These are phyloP conservation scores for Metellina segmentata DNA, from an alignment of 2,888 invertebrate genomes.

Conservation along the genomic window DNA sequence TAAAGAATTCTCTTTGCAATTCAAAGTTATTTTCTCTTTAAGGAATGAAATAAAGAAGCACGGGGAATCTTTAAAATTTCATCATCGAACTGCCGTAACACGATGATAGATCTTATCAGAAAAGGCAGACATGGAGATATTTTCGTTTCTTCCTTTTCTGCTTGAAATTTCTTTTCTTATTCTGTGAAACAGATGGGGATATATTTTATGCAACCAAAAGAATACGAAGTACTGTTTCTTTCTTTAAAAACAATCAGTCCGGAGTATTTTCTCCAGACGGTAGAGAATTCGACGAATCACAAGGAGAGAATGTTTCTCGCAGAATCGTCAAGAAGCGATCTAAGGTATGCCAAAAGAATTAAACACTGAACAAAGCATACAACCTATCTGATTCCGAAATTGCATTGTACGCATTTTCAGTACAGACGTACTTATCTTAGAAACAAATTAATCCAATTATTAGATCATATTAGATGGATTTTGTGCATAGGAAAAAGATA, in stretches of 20 bases:
- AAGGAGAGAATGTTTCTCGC: too few species aligned
- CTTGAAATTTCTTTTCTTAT: not conserved
- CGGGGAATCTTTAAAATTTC: not conserved
- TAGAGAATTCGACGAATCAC: not conserved
- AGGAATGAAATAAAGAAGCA: not conserved
- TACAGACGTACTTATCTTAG: too few species aligned
- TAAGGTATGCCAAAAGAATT: too few species aligned
- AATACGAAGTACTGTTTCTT: not conserved
- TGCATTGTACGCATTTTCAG: too few species aligned
- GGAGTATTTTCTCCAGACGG: not conserved
- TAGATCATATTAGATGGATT: too few species aligned
- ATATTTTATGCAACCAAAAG: not conserved
- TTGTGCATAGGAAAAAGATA: too few species aligned
- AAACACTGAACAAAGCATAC: too few species aligned
- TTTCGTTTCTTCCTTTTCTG: not conserved
- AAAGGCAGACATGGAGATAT: not conserved
- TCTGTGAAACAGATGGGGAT: not conserved
- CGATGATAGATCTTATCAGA: not conserved
- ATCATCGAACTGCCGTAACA: not conserved
- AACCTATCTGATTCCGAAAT: too few species aligned
- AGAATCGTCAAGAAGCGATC: too few species aligned
- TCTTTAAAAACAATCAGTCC: not conserved
- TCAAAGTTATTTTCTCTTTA: conserved; percentile 1
- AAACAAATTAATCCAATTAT: too few species aligned
- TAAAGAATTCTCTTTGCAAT: conserved; percentile 1